Conservation (phyloP, 2,797 vertebrate genomes). For the Microchirus variegatus region DNA sequence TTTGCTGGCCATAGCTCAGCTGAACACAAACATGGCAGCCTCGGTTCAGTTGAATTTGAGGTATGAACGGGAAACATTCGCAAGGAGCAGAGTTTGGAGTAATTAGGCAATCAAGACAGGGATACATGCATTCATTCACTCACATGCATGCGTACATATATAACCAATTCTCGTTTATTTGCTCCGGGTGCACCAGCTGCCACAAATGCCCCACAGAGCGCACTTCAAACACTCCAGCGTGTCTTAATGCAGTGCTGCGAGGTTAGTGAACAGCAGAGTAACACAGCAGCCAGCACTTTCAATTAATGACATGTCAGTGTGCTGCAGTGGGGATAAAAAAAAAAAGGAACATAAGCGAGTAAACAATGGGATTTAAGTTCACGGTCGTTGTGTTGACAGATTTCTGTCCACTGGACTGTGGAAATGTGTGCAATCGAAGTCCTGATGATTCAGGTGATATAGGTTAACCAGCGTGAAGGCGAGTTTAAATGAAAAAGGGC, state of each 20-base stretch:
- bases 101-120: not conserved
- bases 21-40: not conserved
- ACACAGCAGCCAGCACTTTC: conserved; percentile 29
- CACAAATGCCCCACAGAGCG: conserved; percentile 16
- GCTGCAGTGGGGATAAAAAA: not conserved
- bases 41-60: not conserved
- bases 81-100: not conserved
- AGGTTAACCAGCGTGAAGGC: no score
- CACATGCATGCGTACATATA: not conserved
- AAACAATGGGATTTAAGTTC: not conserved
- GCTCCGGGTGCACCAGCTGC: conserved; percentile 17
- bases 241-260: not conserved
- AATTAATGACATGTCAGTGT: conserved; percentile 27
- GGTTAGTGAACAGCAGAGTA: conserved; percentile 7
- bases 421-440: not conserved
- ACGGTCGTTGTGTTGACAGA: not conserved
- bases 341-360: not conserved
- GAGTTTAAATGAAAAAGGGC: no score
- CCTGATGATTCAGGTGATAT: no score
- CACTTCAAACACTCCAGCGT: conserved; percentile 18
- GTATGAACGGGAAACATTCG: not conserved
- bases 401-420: not conserved
- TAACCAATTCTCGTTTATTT: not conserved
- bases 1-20: conserved; percentile 14
- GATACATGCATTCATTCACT: no score